phyloP scores from a whole-genome alignment of 1,140 invertebrate genomes.

The Euglossa dilemma region DNA sequence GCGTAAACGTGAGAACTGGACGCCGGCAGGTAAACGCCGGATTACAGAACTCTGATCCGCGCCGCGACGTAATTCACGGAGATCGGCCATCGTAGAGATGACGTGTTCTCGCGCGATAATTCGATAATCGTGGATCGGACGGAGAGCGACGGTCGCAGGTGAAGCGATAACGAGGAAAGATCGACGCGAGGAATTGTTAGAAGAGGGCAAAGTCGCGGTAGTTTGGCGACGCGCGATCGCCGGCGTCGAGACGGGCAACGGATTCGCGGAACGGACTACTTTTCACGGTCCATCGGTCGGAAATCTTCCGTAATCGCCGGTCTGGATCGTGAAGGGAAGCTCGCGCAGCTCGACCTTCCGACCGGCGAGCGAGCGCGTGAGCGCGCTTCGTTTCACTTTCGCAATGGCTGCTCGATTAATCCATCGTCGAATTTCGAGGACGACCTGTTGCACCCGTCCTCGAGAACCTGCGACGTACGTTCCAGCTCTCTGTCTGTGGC shows the following conservation, averaged over 20 bases:
- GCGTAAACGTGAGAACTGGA: slow-evolving; percentile 10
- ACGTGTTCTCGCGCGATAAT: slow-evolving; percentile 7
- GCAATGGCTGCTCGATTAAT: slow-evolving; percentile 55
- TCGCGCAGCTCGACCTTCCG: slow-evolving; percentile 57
- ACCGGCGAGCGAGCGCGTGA: slow-evolving; percentile 12
- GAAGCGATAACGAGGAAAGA: neutral
- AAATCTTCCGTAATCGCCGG: slow-evolving; percentile 58
- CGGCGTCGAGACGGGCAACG: slow-evolving; percentile 21
- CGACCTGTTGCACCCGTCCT: slow-evolving; percentile 3
- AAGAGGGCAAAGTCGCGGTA: too few species aligned
- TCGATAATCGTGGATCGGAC: slow-evolving; percentile 6
- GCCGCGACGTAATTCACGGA: slow-evolving; percentile 10
- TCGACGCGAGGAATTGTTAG: too few species aligned
- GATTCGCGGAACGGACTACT: slow-evolving; percentile 43
- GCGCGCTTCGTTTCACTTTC: slow-evolving; percentile 63
- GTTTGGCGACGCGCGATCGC: neutral
- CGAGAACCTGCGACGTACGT: neutral
- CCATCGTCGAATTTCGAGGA: slow-evolving; percentile 62
- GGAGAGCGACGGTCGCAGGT: neutral
- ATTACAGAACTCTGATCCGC: too few species aligned
- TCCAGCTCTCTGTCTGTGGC: too few species aligned
- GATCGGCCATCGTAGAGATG: slow-evolving; percentile 36
- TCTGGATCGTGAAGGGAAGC: slow-evolving; percentile 41
- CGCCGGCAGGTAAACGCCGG: too few species aligned
- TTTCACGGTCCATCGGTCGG: slow-evolving; percentile 61